phyloP scores from a whole-genome alignment of 2,113 vertebrate genomes.

The Callocephalon fimbriatum region DNA sequence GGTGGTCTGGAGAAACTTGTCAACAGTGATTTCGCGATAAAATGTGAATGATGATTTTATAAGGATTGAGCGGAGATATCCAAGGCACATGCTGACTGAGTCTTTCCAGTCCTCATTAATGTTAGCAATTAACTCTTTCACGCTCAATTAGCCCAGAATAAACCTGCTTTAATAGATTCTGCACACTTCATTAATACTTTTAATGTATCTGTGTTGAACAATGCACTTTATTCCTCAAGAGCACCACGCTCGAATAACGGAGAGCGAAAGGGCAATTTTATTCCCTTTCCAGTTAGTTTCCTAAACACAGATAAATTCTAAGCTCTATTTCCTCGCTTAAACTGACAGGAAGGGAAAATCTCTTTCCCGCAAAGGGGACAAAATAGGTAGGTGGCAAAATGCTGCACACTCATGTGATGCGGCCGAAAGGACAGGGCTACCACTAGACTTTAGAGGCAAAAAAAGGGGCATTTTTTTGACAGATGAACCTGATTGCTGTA shows the following conservation, averaged over 20 bases:
- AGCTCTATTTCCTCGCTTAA: neutral
- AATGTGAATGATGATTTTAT: conserved; percentile 65
- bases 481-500: conserved; percentile 29
- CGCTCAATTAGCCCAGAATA: conserved; percentile 76
- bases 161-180: conserved; percentile 75
- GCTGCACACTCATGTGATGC: neutral
- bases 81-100: conserved; percentile 50
- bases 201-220: conserved; percentile 13
- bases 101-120: conserved; percentile 71
- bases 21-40: conserved; percentile 54
- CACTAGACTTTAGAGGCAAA: neutral
- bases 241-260: neutral
- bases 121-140: conserved; percentile 77
- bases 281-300: conserved; percentile 23
- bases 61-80: conserved; percentile 47
- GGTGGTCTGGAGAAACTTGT: conserved; percentile 46
- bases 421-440: neutral
- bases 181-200: conserved; percentile 74
- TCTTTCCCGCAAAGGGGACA: neutral
- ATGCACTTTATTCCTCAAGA: conserved; percentile 17
- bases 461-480: neutral
- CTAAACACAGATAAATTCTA: neutral
- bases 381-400: neutral
- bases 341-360: conserved; percentile 6
- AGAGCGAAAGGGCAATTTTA: neutral